Evolutionary conservation across 2,888 invertebrate species (phyloP).

Genomic region (Lasioglossum zephyrum): DNA sequence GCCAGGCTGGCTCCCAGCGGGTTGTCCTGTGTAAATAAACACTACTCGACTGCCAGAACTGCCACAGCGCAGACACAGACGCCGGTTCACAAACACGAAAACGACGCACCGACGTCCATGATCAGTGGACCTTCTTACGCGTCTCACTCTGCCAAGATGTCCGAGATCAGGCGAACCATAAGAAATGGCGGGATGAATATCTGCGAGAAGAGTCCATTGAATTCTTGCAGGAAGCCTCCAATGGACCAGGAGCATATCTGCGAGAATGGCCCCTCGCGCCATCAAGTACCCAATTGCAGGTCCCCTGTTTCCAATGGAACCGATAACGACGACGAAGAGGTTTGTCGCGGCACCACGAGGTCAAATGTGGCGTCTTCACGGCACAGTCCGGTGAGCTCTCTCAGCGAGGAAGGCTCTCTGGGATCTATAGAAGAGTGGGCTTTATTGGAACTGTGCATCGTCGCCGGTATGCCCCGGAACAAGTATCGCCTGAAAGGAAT

Average conservation of each 20-base stretch:
- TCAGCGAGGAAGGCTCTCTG: conserved; percentile 56
- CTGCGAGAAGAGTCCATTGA: background rate
- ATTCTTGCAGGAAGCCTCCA: background rate
- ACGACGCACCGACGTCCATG: conserved; percentile 14
- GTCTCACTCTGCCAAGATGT: conserved; percentile 29
- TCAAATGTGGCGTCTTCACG: conserved; percentile 42
- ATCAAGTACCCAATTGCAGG: conserved; percentile 38
- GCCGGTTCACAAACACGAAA: conserved; percentile 39
- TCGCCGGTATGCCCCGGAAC: conserved; percentile 57
- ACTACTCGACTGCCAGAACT: conserved; percentile 27
- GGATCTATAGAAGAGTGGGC: conserved; percentile 64
- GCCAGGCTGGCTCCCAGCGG: background rate
- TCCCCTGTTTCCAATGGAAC: conserved; percentile 39
- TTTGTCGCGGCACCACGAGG: conserved; percentile 28
- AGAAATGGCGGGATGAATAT: conserved; percentile 25
- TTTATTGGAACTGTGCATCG: conserved; percentile 64
- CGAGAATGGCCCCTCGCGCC: conserved; percentile 30
- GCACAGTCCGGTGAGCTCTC: conserved; percentile 56
- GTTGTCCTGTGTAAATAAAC: conserved; percentile 26
- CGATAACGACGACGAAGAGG: conserved; percentile 61
- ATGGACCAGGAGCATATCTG: conserved; percentile 29
- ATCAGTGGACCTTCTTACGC: conserved; percentile 21
- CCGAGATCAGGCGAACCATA: conserved; percentile 24
- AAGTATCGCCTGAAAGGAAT: conserved; percentile 60
- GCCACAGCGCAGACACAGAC: conserved; percentile 21